These are phyloP conservation scores for Colossoma macropomum DNA, from an alignment of 2,113 vertebrate genomes.

Conservation along the genomic window DNA sequence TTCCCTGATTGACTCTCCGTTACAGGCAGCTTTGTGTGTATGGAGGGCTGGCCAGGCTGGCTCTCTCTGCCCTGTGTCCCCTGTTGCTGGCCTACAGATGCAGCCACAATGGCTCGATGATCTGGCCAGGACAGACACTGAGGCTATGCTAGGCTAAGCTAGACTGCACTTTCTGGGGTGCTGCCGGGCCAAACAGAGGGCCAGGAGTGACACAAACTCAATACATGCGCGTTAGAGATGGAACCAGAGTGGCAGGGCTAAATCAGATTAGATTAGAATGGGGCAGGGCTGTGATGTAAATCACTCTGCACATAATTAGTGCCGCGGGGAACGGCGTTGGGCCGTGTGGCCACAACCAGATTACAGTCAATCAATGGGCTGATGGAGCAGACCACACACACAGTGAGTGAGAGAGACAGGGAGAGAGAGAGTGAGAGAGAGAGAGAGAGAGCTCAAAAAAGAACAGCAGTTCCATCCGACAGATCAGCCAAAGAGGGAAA, in stretches of 20 bases:
- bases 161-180: constrained; percentile 3
- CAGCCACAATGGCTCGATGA: neutral
- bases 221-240: constrained; percentile 74
- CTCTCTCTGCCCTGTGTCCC: constrained; percentile 14
- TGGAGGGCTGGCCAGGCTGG: constrained; percentile 4
- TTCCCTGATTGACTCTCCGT: constrained; percentile 14
- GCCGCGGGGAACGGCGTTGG: constrained; percentile 70
- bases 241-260: constrained; percentile 62
- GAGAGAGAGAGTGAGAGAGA: neutral
- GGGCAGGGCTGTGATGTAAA: constrained; percentile 67
- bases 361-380: constrained; percentile 73
- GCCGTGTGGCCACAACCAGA: constrained; percentile 69
- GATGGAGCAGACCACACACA: constrained; percentile 44
- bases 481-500: constrained; percentile 20
- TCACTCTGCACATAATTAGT: constrained; percentile 79
- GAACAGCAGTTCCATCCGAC: constrained; percentile 29
- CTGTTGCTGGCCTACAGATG: neutral
- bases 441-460: neutral
- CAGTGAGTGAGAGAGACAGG: neutral
- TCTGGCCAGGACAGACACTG: neutral
- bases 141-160: constrained; percentile 27
- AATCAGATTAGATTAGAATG: constrained; percentile 72
- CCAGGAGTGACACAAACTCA: constrained; percentile 75
- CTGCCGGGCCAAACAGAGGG: constrained; percentile 61
- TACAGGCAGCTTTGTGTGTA: neutral